Conservation (phyloP, 1,140 invertebrate genomes). For the Chelonus insularis region DNA sequence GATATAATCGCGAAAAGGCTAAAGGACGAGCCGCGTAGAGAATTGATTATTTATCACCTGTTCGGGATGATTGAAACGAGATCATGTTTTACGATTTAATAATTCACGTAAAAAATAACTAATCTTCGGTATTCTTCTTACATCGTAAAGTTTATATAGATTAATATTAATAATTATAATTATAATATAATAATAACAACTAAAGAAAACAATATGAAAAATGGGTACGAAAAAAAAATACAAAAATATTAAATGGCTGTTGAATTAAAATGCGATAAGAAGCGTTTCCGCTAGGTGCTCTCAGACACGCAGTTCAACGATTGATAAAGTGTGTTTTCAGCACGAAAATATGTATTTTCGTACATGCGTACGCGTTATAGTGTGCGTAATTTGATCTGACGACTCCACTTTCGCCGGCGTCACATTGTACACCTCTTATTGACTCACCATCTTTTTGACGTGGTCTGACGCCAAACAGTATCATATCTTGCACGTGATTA, state of each 20-base stretch:
- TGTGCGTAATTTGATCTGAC: background rate
- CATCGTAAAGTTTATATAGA: background rate
- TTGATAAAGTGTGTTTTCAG: background rate
- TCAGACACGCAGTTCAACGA: background rate
- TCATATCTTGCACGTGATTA: too few relatives aligned
- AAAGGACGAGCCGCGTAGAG: constrained; percentile 32
- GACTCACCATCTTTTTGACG: too few relatives aligned
- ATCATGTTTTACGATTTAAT: constrained; percentile 1
- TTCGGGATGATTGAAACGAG: background rate
- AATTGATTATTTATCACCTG: background rate
- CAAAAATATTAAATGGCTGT: constrained; percentile 1
- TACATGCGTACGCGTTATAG: constrained; percentile 14
- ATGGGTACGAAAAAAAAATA: background rate
- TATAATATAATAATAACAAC: background rate
- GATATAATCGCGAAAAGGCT: constrained; percentile 44
- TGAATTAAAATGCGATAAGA: background rate
- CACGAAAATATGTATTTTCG: background rate
- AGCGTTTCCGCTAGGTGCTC: background rate
- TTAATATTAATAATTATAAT: background rate
- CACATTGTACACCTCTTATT: background rate
- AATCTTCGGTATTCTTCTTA: background rate
- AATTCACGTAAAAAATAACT: background rate
- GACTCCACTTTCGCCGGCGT: background rate
- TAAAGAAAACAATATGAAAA: background rate
- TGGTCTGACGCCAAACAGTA: too few relatives aligned